Evolutionary conservation across 2,888 invertebrate genomes (phyloP).

Genomic region (Tiliacea citrago): DNA sequence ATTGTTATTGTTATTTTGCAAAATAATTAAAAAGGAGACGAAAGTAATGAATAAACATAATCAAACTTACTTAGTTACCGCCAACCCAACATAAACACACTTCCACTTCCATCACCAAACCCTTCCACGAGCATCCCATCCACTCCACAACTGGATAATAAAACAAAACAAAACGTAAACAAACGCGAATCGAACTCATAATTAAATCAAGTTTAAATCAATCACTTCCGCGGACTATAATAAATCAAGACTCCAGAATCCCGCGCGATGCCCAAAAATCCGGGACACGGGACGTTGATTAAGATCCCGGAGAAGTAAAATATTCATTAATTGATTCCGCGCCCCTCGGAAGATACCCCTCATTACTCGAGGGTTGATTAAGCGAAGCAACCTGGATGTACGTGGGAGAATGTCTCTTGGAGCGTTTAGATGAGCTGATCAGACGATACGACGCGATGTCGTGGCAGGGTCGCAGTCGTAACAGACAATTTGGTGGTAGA

Average conservation of each 20-base stretch:
- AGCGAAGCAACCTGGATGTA: constrained; percentile 84
- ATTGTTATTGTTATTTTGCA: not conserved
- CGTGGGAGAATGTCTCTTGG: constrained; percentile 76
- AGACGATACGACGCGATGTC: constrained; percentile 57
- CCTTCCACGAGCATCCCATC: not conserved
- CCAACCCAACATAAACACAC: constrained; percentile 21
- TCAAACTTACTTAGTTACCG: constrained; percentile 22
- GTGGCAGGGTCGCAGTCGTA: constrained; percentile 6
- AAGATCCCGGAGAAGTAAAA: constrained; percentile 85
- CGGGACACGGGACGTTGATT: constrained; percentile 87
- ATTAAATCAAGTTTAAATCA: constrained; percentile 81
- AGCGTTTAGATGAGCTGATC: constrained; percentile 65
- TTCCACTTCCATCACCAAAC: constrained; percentile 9
- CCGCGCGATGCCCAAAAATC: constrained; percentile 85
- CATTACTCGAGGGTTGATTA: constrained; percentile 89
- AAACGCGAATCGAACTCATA: constrained; percentile 73
- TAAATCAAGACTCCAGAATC: constrained; percentile 81
- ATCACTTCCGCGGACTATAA: constrained; percentile 76
- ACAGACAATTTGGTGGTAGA: not conserved
- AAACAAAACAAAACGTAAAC: constrained; percentile 59
- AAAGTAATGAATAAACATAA: not conserved
- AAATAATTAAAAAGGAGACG: not conserved
- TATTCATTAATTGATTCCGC: constrained; percentile 90
- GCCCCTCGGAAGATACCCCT: constrained; percentile 83
- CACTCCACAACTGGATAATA: constrained; percentile 45